These are phyloP conservation scores for Panurus biarmicus DNA, from an alignment of 2,113 vertebrate species.

Conservation along the genomic window DNA sequence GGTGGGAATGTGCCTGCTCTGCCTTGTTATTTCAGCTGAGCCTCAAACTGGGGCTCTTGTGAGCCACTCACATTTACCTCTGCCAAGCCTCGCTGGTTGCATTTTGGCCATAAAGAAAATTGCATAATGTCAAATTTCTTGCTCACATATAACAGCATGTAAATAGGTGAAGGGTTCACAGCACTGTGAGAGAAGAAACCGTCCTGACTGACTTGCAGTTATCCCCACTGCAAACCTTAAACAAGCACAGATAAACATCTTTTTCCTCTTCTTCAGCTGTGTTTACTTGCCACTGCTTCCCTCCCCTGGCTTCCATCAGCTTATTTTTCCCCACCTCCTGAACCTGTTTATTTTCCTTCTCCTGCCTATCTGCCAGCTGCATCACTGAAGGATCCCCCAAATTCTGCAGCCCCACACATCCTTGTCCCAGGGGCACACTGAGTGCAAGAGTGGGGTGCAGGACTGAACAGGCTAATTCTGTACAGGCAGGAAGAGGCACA, in stretches of 20 bases:
- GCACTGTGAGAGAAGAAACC: not conserved
- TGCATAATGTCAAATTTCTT: not conserved
- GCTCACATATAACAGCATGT: not conserved
- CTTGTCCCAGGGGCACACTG: not conserved
- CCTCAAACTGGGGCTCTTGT: not conserved
- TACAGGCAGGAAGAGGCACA: not conserved
- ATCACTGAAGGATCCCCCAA: not conserved
- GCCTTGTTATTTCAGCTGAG: not conserved
- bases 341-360: slow-evolving; percentile 42
- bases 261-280: slow-evolving; percentile 49
- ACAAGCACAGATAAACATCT: slow-evolving; percentile 19
- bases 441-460: fast-evolving
- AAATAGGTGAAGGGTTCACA: not conserved
- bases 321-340: slow-evolving; percentile 5
- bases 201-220: not conserved
- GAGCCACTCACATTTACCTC: not conserved
- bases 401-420: not conserved
- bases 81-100: not conserved
- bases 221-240: not conserved
- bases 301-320: not conserved
- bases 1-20: not conserved
- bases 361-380: not conserved
- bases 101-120: not conserved
- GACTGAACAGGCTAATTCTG: not conserved
- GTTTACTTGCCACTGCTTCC: slow-evolving; percentile 49